phyloP scores from a whole-genome alignment of 1,140 invertebrate genomes.

The Callitettix versicolor region DNA sequence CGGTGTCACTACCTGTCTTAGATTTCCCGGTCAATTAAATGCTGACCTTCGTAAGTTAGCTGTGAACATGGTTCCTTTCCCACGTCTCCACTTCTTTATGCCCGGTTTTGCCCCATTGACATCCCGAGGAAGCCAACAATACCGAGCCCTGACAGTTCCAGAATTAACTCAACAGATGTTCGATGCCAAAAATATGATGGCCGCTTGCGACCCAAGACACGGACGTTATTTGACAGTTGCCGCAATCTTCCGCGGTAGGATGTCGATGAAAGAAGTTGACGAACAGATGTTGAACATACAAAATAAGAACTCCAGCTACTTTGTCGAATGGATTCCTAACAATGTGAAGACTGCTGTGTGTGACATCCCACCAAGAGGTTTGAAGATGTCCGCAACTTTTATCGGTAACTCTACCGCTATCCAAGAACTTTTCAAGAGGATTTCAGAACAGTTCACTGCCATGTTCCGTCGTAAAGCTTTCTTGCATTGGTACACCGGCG shows the following conservation, averaged over 20 bases:
- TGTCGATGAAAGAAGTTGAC: constrained; percentile 96
- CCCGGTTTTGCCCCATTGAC: constrained; percentile 90
- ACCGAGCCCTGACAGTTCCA: no score
- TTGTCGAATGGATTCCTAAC: constrained; percentile 91
- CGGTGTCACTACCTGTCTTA: constrained; percentile 78
- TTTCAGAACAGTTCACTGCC: constrained; percentile 79
- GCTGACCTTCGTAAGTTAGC: constrained; percentile 86
- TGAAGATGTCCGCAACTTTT: constrained; percentile 88
- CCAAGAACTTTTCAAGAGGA: constrained; percentile 77
- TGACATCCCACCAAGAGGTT: constrained; percentile 80
- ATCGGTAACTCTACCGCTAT: constrained; percentile 86
- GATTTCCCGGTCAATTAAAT: no score
- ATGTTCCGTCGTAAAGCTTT: constrained; percentile 93
- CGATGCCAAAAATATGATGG: no score
- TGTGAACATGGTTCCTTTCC: constrained; percentile 98
- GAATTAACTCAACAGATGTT: constrained; percentile 84
- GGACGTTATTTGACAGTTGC: constrained; percentile 90
- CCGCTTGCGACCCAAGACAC: constrained; percentile 87
- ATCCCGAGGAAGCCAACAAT: no score
- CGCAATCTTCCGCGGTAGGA: constrained; percentile 85
- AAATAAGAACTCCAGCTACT: constrained; percentile 86
- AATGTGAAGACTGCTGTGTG: constrained; percentile 85
- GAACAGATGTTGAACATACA: no score
- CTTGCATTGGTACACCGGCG: no score
- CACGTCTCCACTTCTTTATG: constrained; percentile 93